Conservation (phyloP, 2,888 invertebrate genomes). For the Spilosoma lubricipeda region DNA sequence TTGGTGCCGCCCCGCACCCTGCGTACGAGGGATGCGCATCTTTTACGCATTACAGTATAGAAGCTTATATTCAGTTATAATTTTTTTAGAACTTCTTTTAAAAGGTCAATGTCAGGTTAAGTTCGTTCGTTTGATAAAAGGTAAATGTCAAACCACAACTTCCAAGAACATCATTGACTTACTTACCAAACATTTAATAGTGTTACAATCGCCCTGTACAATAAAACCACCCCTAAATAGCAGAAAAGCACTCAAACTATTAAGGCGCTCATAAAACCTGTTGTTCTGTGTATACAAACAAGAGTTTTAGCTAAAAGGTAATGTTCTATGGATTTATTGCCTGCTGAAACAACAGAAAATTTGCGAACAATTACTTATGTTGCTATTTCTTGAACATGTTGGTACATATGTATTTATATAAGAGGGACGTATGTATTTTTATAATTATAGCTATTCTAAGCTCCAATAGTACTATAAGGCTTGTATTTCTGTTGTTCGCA, state of each 20-base stretch:
- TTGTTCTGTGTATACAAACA: constrained; percentile 58
- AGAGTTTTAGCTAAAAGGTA: constrained; percentile 51
- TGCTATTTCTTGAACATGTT: constrained; percentile 28
- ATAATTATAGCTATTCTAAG: background rate
- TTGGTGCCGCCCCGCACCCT: too few relatives aligned
- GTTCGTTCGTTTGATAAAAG: background rate
- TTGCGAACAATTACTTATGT: constrained; percentile 44
- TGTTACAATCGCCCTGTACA: background rate
- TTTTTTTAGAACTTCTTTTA: background rate
- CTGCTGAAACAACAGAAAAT: constrained; percentile 55
- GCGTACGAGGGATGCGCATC: too few relatives aligned
- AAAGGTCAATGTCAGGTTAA: background rate
- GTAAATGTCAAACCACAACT: background rate
- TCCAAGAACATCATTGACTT: background rate
- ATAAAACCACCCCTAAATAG: constrained; percentile 16
- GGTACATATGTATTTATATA: background rate
- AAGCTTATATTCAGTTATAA: too few relatives aligned
- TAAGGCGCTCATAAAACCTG: constrained; percentile 58
- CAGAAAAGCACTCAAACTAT: constrained; percentile 21
- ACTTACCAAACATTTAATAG: background rate
- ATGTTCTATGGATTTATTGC: constrained; percentile 55
- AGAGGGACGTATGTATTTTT: background rate
- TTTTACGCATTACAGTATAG: too few relatives aligned
- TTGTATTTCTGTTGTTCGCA: too few relatives aligned
- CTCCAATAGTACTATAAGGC: too few relatives aligned